These are phyloP conservation scores for Aradophagus sp. DNA, from an alignment of 1,140 invertebrate species.

Conservation along the genomic window DNA sequence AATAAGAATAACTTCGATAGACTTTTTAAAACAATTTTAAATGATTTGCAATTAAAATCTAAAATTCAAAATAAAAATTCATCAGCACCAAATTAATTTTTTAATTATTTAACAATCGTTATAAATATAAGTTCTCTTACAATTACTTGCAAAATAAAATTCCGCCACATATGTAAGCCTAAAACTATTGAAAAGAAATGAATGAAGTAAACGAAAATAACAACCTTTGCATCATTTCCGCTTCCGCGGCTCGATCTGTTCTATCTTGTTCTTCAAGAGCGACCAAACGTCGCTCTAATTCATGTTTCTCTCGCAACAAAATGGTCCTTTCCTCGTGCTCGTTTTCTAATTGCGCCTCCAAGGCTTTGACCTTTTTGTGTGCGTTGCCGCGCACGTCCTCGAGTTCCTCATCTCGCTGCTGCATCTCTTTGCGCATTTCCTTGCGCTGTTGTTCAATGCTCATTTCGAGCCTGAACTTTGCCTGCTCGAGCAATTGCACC, in stretches of 20 bases:
- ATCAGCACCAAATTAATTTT: no score
- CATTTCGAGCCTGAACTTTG: constrained; percentile 94
- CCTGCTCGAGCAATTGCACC: constrained; percentile 88
- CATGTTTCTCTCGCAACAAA: constrained; percentile 90
- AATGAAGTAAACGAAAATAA: constrained; percentile 8
- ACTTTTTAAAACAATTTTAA: no score
- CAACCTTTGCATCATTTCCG: constrained; percentile 71
- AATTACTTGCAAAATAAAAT: no score
- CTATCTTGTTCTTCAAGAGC: constrained; percentile 84
- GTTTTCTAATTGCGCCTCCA: constrained; percentile 92
- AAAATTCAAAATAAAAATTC: no score
- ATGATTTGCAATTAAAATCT: no score
- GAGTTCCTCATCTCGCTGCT: constrained; percentile 92
- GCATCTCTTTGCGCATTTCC: constrained; percentile 88
- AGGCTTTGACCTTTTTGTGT: constrained; percentile 92
- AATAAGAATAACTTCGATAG: no score
- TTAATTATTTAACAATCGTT: no score
- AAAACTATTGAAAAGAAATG: no score
- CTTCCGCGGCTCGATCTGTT: constrained; percentile 79
- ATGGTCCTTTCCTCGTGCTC: constrained; percentile 94
- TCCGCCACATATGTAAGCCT: no score
- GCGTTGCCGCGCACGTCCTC: constrained; percentile 91
- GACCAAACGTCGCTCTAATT: constrained; percentile 88
- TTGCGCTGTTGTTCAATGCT: constrained; percentile 92
- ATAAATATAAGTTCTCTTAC: no score